Percentiles rank a stretch among this genome's conserved stretches.
Conservation (phyloP, 2,113 vertebrate genomes). For the Gyps fulvus region DNA sequence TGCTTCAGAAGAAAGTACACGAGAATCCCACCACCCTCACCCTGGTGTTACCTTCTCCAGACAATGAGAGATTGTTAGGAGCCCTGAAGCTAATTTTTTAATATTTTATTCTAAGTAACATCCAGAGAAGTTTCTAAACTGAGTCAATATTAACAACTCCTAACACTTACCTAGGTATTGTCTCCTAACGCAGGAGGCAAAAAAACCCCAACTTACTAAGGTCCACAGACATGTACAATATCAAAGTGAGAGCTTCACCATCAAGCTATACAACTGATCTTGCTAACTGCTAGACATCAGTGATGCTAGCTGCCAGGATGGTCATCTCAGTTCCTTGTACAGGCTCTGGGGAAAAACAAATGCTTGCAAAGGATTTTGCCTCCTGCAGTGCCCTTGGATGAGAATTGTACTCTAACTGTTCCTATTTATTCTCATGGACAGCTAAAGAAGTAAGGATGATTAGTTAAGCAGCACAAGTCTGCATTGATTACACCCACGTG, state of each 20-base stretch:
- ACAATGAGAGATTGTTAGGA: background rate
- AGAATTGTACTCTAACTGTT: background rate
- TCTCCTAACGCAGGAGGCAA: background rate
- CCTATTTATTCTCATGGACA: background rate
- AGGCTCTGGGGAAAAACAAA: background rate
- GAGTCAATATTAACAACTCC: background rate
- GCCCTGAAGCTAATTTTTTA: background rate
- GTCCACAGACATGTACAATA: background rate
- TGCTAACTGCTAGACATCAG: background rate
- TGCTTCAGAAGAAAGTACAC: background rate
- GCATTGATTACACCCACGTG: background rate
- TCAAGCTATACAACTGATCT: background rate
- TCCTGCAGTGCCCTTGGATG: background rate
- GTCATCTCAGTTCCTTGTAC: background rate
- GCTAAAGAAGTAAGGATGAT: background rate
- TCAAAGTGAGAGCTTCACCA: background rate
- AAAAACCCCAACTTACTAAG: rapidly evolving
- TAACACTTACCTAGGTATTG: background rate
- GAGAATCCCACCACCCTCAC: background rate
- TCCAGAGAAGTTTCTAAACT: background rate
- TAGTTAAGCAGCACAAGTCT: background rate
- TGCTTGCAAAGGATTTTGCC: background rate
- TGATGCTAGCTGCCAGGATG: rapidly evolving
- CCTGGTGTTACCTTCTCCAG: background rate
- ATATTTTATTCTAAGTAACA: background rate